Conservation (phyloP, 64 coral and sea anemone genomes). For the Platygyra sinensis region DNA sequence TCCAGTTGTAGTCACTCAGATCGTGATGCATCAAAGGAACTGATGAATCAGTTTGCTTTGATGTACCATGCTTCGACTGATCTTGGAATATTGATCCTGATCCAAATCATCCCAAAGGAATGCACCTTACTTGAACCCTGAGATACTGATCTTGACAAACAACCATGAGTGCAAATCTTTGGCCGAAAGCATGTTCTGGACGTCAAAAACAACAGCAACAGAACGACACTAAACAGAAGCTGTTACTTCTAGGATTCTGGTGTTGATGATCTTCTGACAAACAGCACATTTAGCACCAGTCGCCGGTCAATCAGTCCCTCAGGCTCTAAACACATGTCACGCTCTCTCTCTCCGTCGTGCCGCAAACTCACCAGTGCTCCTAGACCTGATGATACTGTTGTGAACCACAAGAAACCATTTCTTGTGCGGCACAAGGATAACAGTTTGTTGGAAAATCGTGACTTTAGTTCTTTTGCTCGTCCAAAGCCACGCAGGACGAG, state of each 20-base stretch:
- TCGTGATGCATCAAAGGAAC: too few species aligned
- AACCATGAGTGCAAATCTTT: too few species aligned
- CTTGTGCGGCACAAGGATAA: conserved; percentile 95
- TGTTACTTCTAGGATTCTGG: conserved; percentile 93
- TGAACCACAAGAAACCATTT: conserved; percentile 81
- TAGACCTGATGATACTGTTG: conserved; percentile 85
- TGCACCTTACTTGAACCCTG: too few species aligned
- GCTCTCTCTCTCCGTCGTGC: conserved; percentile 81
- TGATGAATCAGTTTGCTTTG: too few species aligned
- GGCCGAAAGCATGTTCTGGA: too few species aligned
- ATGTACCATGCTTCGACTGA: too few species aligned
- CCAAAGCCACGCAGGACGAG: conserved; percentile 79
- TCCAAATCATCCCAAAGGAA: background rate
- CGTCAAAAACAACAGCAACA: background rate
- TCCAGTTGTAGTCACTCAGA: too few species aligned
- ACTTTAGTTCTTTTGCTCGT: conserved; percentile 97
- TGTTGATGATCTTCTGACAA: conserved; percentile 81
- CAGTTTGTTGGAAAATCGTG: conserved; percentile 97
- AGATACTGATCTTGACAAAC: too few species aligned
- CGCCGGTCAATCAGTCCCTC: conserved; percentile 57
- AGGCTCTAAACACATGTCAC: conserved; percentile 41
- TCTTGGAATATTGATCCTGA: background rate
- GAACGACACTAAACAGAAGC: conserved; percentile 4
- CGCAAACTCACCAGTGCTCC: conserved; percentile 69
- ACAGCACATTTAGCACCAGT: conserved; percentile 68